phyloP scores from a whole-genome alignment of 2,888 invertebrate genomes.

The Mythimna pallens region DNA sequence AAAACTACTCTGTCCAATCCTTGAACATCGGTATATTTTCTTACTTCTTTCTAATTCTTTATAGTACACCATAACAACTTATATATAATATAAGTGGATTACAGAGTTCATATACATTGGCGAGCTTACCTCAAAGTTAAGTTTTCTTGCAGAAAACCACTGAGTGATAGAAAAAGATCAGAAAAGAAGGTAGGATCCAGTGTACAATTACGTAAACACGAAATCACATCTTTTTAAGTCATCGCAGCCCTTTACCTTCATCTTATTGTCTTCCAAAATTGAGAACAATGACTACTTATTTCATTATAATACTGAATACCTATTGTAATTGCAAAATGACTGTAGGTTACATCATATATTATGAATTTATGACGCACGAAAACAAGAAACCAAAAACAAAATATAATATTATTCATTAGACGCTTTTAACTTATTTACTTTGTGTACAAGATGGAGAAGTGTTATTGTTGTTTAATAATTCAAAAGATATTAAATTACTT shows the following conservation, averaged over 20 bases:
- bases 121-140: too few relatives aligned
- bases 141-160: too few relatives aligned
- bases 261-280: neutral
- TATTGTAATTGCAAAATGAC: neutral
- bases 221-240: neutral
- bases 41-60: too few relatives aligned
- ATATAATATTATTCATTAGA: conserved; percentile 6
- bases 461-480: conserved; percentile 7
- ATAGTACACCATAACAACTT: too few relatives aligned
- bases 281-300: conserved; percentile 4
- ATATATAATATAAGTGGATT: too few relatives aligned
- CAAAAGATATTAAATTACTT: neutral
- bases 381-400: conserved; percentile 22
- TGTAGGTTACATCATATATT: conserved; percentile 2
- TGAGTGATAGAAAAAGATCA: too few relatives aligned
- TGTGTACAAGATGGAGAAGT: neutral
- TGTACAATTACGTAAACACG: too few relatives aligned
- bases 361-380: conserved; percentile 24
- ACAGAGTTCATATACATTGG: too few relatives aligned
- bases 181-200: too few relatives aligned
- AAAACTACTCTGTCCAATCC: neutral
- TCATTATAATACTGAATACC: neutral
- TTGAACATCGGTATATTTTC: neutral
- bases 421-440: neutral
- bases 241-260: neutral